A percentile compares a stretch with the other conserved stretches of the same genome.
Conservation (phyloP, 2,113 vertebrate genomes). For the Zootoca vivipara region DNA sequence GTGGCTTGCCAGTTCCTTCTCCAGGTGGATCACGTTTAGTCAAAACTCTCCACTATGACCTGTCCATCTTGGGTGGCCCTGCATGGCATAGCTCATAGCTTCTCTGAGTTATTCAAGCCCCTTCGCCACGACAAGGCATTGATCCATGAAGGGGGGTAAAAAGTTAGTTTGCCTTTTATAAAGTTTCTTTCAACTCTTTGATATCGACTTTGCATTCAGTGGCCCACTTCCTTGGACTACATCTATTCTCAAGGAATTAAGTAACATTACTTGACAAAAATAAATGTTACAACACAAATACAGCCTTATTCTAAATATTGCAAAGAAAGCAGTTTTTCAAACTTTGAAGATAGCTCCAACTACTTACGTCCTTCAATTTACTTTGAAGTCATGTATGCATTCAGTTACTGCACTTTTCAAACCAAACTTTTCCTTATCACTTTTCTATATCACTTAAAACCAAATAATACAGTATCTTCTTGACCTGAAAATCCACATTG, state of each 20-base stretch:
- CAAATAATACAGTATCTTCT: neutral
- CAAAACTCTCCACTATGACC: no score
- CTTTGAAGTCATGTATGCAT: neutral
- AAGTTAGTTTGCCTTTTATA: neutral
- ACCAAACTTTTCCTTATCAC: conserved; percentile 22
- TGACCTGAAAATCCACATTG: conserved; percentile 50
- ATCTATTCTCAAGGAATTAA: conserved; percentile 38
- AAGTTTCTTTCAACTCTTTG: conserved; percentile 18
- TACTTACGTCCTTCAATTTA: conserved; percentile 3
- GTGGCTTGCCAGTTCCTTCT: no score
- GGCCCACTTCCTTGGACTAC: neutral
- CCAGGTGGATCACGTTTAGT: no score
- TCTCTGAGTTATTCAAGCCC: no score
- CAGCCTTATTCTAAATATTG: no score
- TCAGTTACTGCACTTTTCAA: conserved; percentile 29
- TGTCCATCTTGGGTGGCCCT: no score
- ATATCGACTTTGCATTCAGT: neutral
- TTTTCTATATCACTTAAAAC: conserved; percentile 40
- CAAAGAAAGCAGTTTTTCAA: neutral
- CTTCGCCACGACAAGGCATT: no score
- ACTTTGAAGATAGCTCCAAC: neutral
- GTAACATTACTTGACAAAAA: neutral
- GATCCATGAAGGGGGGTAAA: no score
- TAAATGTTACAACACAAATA: neutral
- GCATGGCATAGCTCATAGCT: no score